Conservation (phyloP, 2,113 vertebrate species). For the Zootoca vivipara region DNA sequence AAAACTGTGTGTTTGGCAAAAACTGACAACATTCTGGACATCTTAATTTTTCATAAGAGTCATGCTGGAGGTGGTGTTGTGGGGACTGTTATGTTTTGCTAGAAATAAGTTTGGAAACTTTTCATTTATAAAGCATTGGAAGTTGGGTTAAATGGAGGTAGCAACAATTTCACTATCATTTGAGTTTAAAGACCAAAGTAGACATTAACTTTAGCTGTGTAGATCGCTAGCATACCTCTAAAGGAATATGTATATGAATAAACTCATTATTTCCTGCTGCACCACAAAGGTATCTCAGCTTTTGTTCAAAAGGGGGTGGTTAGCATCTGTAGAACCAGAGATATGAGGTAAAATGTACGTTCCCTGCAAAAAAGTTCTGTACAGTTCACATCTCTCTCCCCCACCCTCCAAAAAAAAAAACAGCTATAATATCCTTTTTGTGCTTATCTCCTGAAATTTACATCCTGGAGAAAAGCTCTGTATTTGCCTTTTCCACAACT, state of each 20-base stretch:
- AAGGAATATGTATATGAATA: not conserved
- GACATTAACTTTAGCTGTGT: not conserved
- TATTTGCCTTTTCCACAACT: conserved; percentile 7
- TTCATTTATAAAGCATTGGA: not conserved
- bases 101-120: not conserved
- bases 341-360: no score
- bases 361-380: no score
- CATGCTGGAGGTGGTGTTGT: not conserved
- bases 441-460: not conserved
- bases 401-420: not conserved
- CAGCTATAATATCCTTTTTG: not conserved
- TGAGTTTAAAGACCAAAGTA: not conserved
- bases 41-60: conserved; percentile 23
- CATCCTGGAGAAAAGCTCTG: not conserved
- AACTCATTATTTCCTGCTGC: no score
- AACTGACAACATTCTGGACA: conserved; percentile 8
- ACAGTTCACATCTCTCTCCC: not conserved
- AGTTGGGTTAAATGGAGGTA: not conserved
- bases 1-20: conserved; percentile 7
- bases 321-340: no score
- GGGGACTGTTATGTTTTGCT: not conserved
- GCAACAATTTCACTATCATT: not conserved
- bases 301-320: no score
- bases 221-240: not conserved
- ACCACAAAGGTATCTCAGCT: no score